Percentiles rank a stretch among this genome's conserved stretches.
Conservation (phyloP, 2,888 invertebrate genomes). For the Endotricha flammealis region DNA sequence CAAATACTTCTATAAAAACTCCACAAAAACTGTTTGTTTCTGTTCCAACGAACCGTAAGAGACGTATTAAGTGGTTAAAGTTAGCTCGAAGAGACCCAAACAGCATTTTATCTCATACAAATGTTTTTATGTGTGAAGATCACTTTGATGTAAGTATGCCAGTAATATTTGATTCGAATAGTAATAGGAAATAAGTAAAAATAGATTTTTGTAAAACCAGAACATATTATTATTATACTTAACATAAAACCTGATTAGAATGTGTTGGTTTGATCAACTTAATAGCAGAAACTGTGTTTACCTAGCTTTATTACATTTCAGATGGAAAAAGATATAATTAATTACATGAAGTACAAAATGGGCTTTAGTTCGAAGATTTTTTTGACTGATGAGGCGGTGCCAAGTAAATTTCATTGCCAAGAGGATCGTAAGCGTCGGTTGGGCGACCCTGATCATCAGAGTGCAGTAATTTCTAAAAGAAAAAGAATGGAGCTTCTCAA, state of each 20-base stretch:
- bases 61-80: conserved; percentile 1
- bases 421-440: conserved; percentile 13
- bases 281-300: too few species aligned
- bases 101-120: neutral
- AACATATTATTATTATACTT: too few species aligned
- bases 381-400: conserved; percentile 16
- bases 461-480: conserved; percentile 14
- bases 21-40: conserved; percentile 2
- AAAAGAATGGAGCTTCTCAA: conserved; percentile 13
- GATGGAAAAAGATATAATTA: conserved; percentile 19
- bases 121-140: neutral
- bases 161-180: conserved; percentile 1
- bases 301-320: conserved; percentile 12
- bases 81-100: conserved; percentile 1
- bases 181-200: neutral
- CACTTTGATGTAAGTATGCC: neutral
- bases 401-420: conserved; percentile 22
- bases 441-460: conserved; percentile 12
- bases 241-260: too few species aligned
- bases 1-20: conserved; percentile 2
- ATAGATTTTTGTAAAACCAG: too few species aligned
- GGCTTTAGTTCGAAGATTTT: conserved; percentile 17
- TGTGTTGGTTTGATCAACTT: too few species aligned
- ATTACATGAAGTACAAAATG: conserved; percentile 20
- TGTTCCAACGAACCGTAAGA: neutral